phyloP scores from a whole-genome alignment of 2,888 invertebrate genomes.

The Calameuta pallipes region DNA sequence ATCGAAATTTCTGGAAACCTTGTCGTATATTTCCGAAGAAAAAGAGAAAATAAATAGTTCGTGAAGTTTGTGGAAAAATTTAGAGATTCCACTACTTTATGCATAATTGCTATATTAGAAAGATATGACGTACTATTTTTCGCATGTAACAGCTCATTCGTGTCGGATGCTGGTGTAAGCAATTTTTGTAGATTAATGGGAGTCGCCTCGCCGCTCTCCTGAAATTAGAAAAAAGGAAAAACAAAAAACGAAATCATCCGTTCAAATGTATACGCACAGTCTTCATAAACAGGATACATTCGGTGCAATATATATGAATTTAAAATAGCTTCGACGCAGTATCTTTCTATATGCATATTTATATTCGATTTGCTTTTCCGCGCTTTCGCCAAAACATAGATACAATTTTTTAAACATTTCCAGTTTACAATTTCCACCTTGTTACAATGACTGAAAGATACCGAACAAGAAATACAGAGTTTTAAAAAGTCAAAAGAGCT shows the following conservation, averaged over 20 bases:
- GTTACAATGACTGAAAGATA: too few relatives aligned
- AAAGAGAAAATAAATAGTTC: not conserved
- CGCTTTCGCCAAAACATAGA: not conserved
- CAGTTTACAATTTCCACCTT: not conserved
- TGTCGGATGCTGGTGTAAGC: slow-evolving; percentile 89
- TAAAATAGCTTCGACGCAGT: slow-evolving; percentile 36
- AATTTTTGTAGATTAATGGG: slow-evolving; percentile 87
- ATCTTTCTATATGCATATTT: slow-evolving; percentile 8
- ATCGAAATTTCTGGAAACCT: not conserved
- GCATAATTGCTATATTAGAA: not conserved
- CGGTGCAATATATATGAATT: slow-evolving; percentile 2
- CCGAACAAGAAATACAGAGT: not conserved
- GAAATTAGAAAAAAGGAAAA: slow-evolving; percentile 37
- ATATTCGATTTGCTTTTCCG: not conserved
- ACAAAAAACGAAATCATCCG: slow-evolving; percentile 4
- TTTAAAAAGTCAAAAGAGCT: not conserved
- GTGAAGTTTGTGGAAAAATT: not conserved
- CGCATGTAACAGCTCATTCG: slow-evolving; percentile 80
- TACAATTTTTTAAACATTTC: not conserved
- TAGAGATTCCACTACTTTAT: not conserved
- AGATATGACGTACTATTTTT: slow-evolving; percentile 71
- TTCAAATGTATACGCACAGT: slow-evolving; percentile 13
- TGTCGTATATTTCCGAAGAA: not conserved
- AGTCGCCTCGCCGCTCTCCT: slow-evolving; percentile 71
- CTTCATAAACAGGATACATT: slow-evolving; percentile 29